Percentiles rank a stretch among this genome's conserved stretches.
These are phyloP conservation scores for Benitochromis conjunctus DNA, from an alignment of 2,113 vertebrate genomes.

Conservation along the genomic window DNA sequence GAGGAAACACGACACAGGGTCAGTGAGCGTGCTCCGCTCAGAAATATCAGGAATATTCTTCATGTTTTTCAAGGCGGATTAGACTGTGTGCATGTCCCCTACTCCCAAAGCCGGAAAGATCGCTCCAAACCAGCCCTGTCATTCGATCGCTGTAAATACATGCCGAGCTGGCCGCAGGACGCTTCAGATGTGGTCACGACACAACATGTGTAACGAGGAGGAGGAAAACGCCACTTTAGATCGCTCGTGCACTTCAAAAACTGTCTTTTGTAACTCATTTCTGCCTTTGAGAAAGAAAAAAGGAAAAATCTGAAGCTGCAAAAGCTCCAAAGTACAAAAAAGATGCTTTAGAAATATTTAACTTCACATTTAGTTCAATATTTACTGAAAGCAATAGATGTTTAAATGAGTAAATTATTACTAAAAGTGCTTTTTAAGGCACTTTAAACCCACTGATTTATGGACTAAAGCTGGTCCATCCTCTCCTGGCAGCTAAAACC, in stretches of 20 bases:
- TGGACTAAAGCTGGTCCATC: not conserved
- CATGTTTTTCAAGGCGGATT: not conserved
- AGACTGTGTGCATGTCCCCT: not conserved
- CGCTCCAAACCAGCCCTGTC: not conserved
- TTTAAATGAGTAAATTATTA: not conserved
- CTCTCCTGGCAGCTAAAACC: not conserved
- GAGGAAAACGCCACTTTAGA: not conserved
- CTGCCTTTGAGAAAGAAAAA: not conserved
- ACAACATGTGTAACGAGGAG: not conserved
- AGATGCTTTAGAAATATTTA: not conserved
- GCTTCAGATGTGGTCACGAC: slow-evolving; percentile 9
- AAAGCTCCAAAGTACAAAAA: not conserved
- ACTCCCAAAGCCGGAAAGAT: not conserved
- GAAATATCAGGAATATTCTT: not conserved
- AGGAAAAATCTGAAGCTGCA: not conserved
- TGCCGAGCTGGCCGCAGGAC: not conserved
- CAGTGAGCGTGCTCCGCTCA: not conserved
- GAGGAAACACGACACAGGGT: slow-evolving; percentile 36
- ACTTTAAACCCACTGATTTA: not conserved
- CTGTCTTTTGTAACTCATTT: not conserved
- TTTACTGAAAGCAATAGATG: not conserved
- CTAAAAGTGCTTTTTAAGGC: not conserved
- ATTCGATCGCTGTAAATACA: slow-evolving; percentile 5
- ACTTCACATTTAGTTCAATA: not conserved
- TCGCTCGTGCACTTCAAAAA: not conserved